phyloP scores from a whole-genome alignment of 1,140 invertebrate genomes.

The Magallana angulata region DNA sequence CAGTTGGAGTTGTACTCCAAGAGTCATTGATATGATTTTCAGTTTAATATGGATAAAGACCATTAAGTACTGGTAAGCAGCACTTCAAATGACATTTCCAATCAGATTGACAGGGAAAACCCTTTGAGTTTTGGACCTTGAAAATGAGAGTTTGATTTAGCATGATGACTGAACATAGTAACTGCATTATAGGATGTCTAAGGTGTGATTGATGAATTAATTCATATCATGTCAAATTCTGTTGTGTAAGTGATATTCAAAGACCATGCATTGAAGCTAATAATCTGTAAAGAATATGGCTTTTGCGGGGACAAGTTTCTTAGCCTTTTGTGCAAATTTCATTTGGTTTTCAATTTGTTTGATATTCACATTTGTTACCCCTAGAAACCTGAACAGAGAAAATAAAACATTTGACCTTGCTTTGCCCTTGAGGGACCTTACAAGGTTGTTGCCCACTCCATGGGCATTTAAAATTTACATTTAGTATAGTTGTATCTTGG shows the following conservation, averaged over 20 bases:
- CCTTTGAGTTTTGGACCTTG: not conserved
- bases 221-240: not conserved
- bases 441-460: not conserved
- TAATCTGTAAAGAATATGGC: not conserved
- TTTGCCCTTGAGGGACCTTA: not conserved
- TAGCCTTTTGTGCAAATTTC: not conserved
- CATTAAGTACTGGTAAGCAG: not conserved
- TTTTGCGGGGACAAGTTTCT: not conserved
- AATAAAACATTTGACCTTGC: not conserved
- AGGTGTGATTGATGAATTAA: slow-evolving; percentile 8
- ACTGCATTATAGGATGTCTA: not conserved
- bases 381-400: not conserved
- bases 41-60: not conserved
- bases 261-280: not conserved
- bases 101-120: no score
- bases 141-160: slow-evolving; percentile 7
- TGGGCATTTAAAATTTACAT: no score
- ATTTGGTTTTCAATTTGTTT: not conserved
- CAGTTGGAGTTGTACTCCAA: no score
- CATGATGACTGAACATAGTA: not conserved
- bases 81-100: no score
- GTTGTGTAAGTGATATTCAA: not conserved
- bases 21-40: not conserved
- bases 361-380: no score
- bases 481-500: no score